Percentiles rank a stretch among this genome's conserved stretches.
These are phyloP conservation scores for Augochlorella aurata DNA, from an alignment of 2,888 invertebrate genomes.

Conservation along the genomic window DNA sequence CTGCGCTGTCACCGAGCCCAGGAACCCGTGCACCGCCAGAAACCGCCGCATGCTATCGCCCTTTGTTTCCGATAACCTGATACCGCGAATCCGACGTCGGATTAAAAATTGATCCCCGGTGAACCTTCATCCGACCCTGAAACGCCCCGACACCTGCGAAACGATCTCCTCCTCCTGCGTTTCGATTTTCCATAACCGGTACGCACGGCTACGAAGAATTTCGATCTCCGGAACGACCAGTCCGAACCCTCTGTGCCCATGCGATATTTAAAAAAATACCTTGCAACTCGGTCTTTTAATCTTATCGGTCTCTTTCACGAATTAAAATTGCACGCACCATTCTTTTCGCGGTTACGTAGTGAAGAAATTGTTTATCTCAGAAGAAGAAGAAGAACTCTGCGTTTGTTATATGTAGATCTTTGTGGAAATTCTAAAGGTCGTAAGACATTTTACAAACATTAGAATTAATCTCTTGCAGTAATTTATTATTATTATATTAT, in stretches of 20 bases:
- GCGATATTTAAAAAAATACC: not conserved
- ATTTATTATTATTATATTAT: too few relatives aligned
- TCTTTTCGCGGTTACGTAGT: too few relatives aligned
- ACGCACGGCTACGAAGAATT: not conserved
- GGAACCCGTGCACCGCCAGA: conserved; percentile 9
- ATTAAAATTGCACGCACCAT: too few relatives aligned
- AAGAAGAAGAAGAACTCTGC: too few relatives aligned
- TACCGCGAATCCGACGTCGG: conserved; percentile 24
- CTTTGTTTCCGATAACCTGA: conserved; percentile 52
- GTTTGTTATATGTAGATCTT: too few relatives aligned
- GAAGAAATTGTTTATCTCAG: too few relatives aligned
- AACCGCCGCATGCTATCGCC: conserved; percentile 27
- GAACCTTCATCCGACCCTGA: not conserved
- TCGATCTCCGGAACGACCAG: not conserved
- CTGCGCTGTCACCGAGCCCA: conserved; percentile 36
- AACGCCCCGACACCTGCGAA: not conserved
- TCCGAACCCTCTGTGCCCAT: not conserved
- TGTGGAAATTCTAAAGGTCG: too few relatives aligned
- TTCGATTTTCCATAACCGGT: not conserved
- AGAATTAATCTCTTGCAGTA: too few relatives aligned
- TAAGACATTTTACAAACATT: too few relatives aligned
- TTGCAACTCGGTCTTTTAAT: not conserved
- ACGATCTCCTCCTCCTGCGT: not conserved
- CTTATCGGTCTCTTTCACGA: not conserved
- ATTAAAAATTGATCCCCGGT: conserved; percentile 57